These are phyloP conservation scores for Tiliacea citrago DNA, from an alignment of 2,888 invertebrate species.

Conservation along the genomic window DNA sequence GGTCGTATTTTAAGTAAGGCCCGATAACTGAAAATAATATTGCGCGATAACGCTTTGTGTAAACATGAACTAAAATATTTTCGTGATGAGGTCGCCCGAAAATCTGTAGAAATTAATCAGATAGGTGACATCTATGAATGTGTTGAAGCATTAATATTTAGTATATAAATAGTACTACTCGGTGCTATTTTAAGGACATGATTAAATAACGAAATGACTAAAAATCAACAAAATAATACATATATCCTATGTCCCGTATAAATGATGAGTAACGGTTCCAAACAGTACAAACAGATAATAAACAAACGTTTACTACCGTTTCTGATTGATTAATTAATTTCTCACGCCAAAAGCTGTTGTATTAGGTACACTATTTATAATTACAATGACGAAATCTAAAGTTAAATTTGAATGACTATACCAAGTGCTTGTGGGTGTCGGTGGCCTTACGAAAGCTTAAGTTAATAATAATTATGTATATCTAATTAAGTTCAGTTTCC, in stretches of 20 bases:
- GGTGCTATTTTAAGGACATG: constrained; percentile 16
- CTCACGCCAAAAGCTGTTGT: constrained; percentile 10
- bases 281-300: constrained; percentile 28
- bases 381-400: constrained; percentile 11
- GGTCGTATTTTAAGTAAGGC: constrained; percentile 13
- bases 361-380: constrained; percentile 9
- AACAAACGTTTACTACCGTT: constrained; percentile 39
- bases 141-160: constrained; percentile 14
- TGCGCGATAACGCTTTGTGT: constrained; percentile 6
- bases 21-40: constrained; percentile 18
- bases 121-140: constrained; percentile 22
- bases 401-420: neutral
- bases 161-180: constrained; percentile 13
- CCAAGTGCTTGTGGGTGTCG: too few relatives aligned
- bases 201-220: constrained; percentile 2
- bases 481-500: neutral
- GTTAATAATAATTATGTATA: too few relatives aligned
- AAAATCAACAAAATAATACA: constrained; percentile 34
- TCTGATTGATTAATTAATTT: constrained; percentile 43
- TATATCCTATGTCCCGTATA: constrained; percentile 22
- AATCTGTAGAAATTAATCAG: constrained; percentile 20
- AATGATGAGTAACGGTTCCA: constrained; percentile 36
- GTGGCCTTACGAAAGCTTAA: neutral
- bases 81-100: constrained; percentile 19
- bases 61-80: constrained; percentile 31